A percentile compares a stretch with the other conserved stretches of the same genome.
Evolutionary conservation across 2,888 invertebrate species (phyloP).

Genomic region (Acleris literana): DNA sequence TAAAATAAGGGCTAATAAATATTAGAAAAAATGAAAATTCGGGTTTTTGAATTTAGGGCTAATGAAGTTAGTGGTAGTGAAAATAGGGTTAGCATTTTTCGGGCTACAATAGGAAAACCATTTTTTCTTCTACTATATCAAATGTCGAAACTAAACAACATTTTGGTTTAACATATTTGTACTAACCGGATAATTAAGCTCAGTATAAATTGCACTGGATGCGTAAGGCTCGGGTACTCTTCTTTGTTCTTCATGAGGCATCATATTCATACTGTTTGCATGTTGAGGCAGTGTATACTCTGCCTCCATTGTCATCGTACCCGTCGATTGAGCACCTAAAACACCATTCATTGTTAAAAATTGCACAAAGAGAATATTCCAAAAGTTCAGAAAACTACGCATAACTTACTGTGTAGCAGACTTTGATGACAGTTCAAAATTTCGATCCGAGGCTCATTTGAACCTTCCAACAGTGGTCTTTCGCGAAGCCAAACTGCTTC

Average conservation of each 20-base stretch:
- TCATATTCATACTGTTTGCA: conserved; percentile 62
- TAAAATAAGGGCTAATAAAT: no score
- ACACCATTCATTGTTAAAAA: background rate
- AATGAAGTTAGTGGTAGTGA: no score
- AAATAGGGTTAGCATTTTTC: no score
- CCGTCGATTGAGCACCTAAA: conserved; percentile 70
- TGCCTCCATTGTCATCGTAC: conserved; percentile 76
- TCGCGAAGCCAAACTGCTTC: conserved; percentile 78
- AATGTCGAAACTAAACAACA: no score
- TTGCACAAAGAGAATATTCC: no score
- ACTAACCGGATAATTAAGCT: conserved; percentile 73
- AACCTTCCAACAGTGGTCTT: conserved; percentile 72
- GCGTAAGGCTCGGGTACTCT: conserved; percentile 87
- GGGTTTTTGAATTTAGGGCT: no score
- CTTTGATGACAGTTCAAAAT: conserved; percentile 77
- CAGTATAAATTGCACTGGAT: conserved; percentile 86
- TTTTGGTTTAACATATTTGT: no score
- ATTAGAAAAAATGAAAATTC: no score
- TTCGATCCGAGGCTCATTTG: conserved; percentile 75
- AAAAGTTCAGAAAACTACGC: no score
- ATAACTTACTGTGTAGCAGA: conserved; percentile 64
- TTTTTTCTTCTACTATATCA: no score
- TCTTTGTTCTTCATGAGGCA: conserved; percentile 66
- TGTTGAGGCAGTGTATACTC: conserved; percentile 79
- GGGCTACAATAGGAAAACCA: no score